Conservation (phyloP, 2,797 vertebrate genomes). For the Danionella dracula region DNA sequence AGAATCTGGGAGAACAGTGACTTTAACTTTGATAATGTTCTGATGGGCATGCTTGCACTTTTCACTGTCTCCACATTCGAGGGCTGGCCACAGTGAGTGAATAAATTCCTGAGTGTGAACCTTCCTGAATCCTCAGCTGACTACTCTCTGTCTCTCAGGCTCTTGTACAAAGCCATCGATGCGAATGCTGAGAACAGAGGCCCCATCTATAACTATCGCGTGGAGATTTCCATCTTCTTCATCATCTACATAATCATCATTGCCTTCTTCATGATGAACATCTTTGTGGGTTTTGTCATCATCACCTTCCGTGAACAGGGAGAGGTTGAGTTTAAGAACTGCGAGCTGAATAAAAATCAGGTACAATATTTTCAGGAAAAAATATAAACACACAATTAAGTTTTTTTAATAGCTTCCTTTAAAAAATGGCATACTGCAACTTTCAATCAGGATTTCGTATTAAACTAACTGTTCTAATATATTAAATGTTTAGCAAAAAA, state of each 20-base stretch:
- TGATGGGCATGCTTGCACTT: slow-evolving; percentile 96
- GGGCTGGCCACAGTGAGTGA: slow-evolving; percentile 93
- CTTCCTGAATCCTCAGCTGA: background rate
- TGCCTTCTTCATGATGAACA: slow-evolving; percentile 99
- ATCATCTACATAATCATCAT: slow-evolving; percentile 99
- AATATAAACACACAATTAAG: too few relatives aligned
- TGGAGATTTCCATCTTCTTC: slow-evolving; percentile 99
- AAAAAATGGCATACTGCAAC: too few relatives aligned
- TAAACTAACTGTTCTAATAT: too few relatives aligned
- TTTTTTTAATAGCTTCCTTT: too few relatives aligned
- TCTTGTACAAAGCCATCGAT: slow-evolving; percentile 88
- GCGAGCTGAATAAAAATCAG: slow-evolving; percentile 98
- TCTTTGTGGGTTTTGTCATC: slow-evolving; percentile 98
- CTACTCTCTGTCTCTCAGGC: slow-evolving; percentile 27
- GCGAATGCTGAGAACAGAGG: slow-evolving; percentile 86
- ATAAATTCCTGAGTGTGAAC: background rate
- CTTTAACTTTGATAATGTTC: slow-evolving; percentile 95
- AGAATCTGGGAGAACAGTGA: slow-evolving; percentile 92
- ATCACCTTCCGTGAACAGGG: slow-evolving; percentile 98
- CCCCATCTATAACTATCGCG: slow-evolving; percentile 95
- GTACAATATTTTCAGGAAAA: slow-evolving; percentile 57
- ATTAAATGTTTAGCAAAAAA: too few relatives aligned
- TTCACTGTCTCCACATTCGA: slow-evolving; percentile 98
- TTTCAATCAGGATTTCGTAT: too few relatives aligned
- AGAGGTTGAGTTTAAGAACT: slow-evolving; percentile 97